phyloP scores from a whole-genome alignment of 2,888 invertebrate species.

The Papilio protenor region DNA sequence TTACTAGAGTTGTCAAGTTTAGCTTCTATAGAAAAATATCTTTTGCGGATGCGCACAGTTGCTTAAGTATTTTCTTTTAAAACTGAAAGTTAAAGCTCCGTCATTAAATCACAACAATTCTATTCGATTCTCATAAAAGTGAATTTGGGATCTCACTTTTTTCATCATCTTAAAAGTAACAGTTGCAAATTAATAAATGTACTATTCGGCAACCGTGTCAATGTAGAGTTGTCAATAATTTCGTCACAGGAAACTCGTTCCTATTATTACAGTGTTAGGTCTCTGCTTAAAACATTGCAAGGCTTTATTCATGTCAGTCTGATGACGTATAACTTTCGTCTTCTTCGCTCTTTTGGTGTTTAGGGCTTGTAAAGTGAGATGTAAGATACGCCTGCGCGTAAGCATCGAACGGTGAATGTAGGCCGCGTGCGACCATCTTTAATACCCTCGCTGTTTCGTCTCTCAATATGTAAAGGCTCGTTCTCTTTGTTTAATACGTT shows the following conservation, averaged over 20 bases:
- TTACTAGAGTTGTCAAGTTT: neutral
- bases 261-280: slow-evolving; percentile 12
- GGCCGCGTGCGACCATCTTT: slow-evolving; percentile 81
- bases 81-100: neutral
- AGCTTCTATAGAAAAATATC: neutral
- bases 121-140: neutral
- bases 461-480: slow-evolving; percentile 70
- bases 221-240: slow-evolving; percentile 12
- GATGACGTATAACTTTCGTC: slow-evolving; percentile 38
- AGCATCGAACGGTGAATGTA: slow-evolving; percentile 81
- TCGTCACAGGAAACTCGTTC: slow-evolving; percentile 10
- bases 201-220: slow-evolving; percentile 15
- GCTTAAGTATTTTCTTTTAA: neutral
- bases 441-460: slow-evolving; percentile 76
- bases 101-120: neutral
- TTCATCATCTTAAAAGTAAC: slow-evolving; percentile 28
- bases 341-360: slow-evolving; percentile 40
- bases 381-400: slow-evolving; percentile 65
- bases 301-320: slow-evolving; percentile 31
- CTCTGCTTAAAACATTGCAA: neutral
- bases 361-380: slow-evolving; percentile 64
- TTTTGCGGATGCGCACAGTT: neutral
- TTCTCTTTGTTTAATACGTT: slow-evolving; percentile 55
- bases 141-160: slow-evolving; percentile 7
- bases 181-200: slow-evolving; percentile 25